Evolutionary conservation across 2,113 vertebrate genomes (phyloP), one percentile per base, ranked within the genome.

Genomic region (Aspiorhynchus laticeps): DNA sequence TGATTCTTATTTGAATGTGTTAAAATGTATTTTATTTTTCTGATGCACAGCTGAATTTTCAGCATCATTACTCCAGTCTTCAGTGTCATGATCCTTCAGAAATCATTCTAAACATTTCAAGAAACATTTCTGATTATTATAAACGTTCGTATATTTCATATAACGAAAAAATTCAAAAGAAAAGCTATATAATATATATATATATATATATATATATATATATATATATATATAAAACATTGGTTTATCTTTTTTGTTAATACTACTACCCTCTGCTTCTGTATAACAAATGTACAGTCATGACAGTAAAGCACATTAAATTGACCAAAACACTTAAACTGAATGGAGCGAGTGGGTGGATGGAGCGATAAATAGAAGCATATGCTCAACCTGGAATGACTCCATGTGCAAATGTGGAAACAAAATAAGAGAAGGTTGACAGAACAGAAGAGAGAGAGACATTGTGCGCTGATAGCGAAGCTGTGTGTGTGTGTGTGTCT

Each of bases 401-500:
- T 8, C 7, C 1, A 56, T 8, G 19, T 24, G 53, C 21, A 31
- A 67, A 31, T 26, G n/a, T 63, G 9, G 11, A 71, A 33, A 19
- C 26, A 71, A 26, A 71, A 38, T 21, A 73, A 73, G 33, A 73
- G 33, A 73, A 38, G 33, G 33, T 3, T 36, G 71, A 41, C 33
- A 74, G 74, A 15, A 74, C 24, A 74, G 71, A 9, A 74, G 38
- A 48, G 41, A 48, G 41, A n/a, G 5, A 76, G 41, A 15, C 21
- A 8, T 11, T 17, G 67, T 7, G 17, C 1, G 5, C 21, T 41
- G 21, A 46, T 15, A 21, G 24, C 8, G 74, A 46, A 14, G 24
- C 38, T 76, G 38, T 76, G 17, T 71, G 67, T 71, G 67, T 48
- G 77, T 80, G 77, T 80, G 51, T n/a, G 53, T 8, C 10, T 38